These are phyloP conservation scores for Himantopus leucocephalus DNA, from an alignment of 2,113 vertebrate genomes.

Conservation along the genomic window DNA sequence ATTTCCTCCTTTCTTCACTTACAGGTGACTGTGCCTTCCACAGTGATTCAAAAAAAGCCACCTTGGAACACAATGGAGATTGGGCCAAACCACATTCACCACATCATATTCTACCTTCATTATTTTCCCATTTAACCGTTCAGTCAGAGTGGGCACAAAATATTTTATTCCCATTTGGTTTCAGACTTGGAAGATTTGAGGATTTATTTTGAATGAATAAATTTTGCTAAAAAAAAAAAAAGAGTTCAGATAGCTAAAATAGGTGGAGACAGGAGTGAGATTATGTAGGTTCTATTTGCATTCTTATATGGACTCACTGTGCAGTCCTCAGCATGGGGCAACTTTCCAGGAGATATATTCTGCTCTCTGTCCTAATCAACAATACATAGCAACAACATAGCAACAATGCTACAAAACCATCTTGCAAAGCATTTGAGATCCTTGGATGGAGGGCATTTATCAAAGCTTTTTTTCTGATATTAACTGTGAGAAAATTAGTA, in stretches of 20 bases:
- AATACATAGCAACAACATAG: neutral
- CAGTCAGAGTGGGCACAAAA: neutral
- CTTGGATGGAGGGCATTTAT: neutral
- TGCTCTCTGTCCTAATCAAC: neutral
- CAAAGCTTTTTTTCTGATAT: neutral
- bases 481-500: constrained; percentile 5
- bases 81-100: neutral
- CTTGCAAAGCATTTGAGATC: neutral
- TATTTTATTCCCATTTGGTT: neutral
- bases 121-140: neutral
- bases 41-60: neutral
- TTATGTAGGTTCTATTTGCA: neutral
- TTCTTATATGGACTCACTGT: neutral
- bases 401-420: neutral
- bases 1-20: neutral
- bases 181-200: neutral
- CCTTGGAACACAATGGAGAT: neutral
- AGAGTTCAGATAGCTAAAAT: neutral
- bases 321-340: neutral
- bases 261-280: neutral
- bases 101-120: neutral
- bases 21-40: neutral
- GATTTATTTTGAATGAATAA: neutral
- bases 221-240: neutral
- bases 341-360: neutral